Conservation (phyloP, 2,888 invertebrate genomes). For the Exephanes ischioxanthus region DNA sequence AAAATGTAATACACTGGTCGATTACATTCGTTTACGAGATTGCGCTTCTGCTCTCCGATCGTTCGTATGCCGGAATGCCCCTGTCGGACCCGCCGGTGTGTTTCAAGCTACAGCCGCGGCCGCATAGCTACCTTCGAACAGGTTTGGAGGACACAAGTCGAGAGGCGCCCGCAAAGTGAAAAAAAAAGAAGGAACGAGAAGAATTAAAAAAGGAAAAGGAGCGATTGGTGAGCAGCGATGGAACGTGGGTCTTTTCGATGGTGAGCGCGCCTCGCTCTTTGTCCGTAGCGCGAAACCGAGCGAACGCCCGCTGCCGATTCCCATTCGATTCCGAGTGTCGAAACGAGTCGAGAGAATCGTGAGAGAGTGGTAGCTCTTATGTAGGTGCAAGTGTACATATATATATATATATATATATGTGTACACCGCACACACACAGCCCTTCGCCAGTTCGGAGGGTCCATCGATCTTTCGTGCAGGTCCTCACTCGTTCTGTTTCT, state of each 20-base stretch:
- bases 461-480: slow-evolving; percentile 66
- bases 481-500: slow-evolving; percentile 46
- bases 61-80: slow-evolving; percentile 44
- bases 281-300: slow-evolving; percentile 57
- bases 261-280: slow-evolving; percentile 32
- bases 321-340: slow-evolving; percentile 63
- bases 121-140: slow-evolving; percentile 64
- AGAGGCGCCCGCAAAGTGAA: slow-evolving; percentile 65
- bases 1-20: slow-evolving; percentile 17
- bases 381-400: not conserved
- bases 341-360: slow-evolving; percentile 56
- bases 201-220: slow-evolving; percentile 15
- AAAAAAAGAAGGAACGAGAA: slow-evolving; percentile 25
- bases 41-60: slow-evolving; percentile 44
- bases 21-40: slow-evolving; percentile 47
- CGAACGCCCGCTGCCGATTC: slow-evolving; percentile 55
- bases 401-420: not conserved
- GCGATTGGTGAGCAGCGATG: slow-evolving; percentile 23
- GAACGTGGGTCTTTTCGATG: slow-evolving; percentile 33
- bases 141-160: slow-evolving; percentile 64
- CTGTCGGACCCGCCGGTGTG: slow-evolving; percentile 44
- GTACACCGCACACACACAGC: slow-evolving; percentile 2
- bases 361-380: slow-evolving; percentile 17
- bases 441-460: slow-evolving; percentile 58
- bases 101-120: slow-evolving; percentile 47